phyloP scores from a whole-genome alignment of 35 echinoderm and acorn worm genomes.

The Strongylocentrotus purpuratus region DNA sequence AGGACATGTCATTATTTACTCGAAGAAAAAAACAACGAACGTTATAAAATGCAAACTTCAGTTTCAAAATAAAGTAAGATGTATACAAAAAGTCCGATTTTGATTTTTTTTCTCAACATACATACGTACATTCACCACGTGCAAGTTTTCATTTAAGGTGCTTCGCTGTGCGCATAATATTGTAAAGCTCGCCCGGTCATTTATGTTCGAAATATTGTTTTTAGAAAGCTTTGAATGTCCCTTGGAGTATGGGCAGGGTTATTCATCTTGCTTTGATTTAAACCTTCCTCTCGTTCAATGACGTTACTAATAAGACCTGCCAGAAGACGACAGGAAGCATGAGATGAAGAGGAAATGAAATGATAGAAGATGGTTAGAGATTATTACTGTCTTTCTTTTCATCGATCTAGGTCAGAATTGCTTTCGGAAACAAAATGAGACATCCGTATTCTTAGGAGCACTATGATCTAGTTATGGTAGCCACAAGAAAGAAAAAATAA shows the following conservation, averaged over 20 bases:
- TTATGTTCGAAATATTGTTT: no score
- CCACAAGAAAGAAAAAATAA: not conserved
- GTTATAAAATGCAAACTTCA: no score
- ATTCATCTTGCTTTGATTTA: not conserved
- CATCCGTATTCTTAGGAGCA: not conserved
- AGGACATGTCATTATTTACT: no score
- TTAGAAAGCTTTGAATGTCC: no score
- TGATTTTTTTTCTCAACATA: no score
- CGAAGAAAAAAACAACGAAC: no score
- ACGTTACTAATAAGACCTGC: not conserved
- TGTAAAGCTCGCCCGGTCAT: no score
- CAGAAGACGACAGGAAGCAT: not conserved
- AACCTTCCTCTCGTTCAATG: not conserved
- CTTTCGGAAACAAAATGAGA: not conserved
- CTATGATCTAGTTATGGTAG: not conserved
- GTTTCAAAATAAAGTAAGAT: no score
- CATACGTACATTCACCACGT: no score
- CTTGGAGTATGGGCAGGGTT: not conserved
- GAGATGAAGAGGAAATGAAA: not conserved
- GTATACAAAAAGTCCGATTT: no score
- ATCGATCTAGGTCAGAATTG: not conserved
- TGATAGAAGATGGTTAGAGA: not conserved
- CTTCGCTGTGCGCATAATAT: no score
- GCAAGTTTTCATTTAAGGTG: no score
- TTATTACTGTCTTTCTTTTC: not conserved